Conservation (phyloP, 2,113 vertebrate species). For the Numida meleagris region DNA sequence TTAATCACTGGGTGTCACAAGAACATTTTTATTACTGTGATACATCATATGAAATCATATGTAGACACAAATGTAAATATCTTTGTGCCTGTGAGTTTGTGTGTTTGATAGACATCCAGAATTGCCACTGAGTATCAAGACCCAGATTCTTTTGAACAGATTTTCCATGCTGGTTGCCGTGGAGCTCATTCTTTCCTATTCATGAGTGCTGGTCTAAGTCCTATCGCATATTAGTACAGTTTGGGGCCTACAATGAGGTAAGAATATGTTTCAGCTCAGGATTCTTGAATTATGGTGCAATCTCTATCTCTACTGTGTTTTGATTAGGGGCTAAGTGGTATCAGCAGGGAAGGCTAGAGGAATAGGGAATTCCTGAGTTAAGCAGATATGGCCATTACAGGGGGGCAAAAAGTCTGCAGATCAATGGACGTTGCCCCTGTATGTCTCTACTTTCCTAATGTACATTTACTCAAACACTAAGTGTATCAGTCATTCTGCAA, state of each 20-base stretch:
- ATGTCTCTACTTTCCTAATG: not conserved
- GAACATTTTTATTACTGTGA: not conserved
- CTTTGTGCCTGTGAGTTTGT: not conserved
- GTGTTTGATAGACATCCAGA: not conserved
- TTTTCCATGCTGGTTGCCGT: not conserved
- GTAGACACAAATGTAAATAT: not conserved
- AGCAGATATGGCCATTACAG: rapidly evolving
- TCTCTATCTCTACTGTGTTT: not conserved
- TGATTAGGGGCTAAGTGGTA: not conserved
- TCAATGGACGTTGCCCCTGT: rapidly evolving
- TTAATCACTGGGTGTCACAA: not conserved
- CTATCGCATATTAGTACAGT: not conserved
- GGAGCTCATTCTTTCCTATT: not conserved
- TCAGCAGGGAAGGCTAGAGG: not conserved
- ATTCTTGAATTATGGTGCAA: not conserved
- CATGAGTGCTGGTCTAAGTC: not conserved
- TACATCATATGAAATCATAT: not conserved
- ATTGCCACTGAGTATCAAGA: not conserved
- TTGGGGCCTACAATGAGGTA: not conserved
- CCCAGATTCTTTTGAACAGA: not conserved
- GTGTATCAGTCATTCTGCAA: not conserved
- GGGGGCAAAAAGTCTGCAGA: not conserved
- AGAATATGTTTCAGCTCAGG: not conserved
- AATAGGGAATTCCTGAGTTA: not conserved
- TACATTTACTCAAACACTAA: not conserved